These are phyloP conservation scores for Liasis olivaceus DNA, from an alignment of 2,797 vertebrate genomes.

Conservation along the genomic window DNA sequence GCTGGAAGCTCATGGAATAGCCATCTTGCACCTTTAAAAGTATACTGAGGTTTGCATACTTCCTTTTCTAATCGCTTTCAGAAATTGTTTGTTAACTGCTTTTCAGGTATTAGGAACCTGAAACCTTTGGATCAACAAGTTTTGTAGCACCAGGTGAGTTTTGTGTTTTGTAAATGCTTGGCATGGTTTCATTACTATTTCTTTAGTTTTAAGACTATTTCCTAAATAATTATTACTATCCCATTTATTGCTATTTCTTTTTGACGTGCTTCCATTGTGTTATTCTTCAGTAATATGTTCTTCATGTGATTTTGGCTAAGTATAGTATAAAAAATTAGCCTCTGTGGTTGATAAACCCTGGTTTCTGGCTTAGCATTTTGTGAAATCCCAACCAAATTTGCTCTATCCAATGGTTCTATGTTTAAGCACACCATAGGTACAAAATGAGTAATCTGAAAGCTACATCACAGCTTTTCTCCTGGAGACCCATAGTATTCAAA, in stretches of 20 bases:
- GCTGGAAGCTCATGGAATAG: no score
- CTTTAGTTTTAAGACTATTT: no score
- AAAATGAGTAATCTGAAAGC: background rate
- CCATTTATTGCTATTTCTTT: no score
- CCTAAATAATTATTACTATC: no score
- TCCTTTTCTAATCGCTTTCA: background rate
- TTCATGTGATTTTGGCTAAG: no score
- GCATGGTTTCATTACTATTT: no score
- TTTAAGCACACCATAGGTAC: background rate
- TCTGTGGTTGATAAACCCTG: no score
- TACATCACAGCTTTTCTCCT: background rate
- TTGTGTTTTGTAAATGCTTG: no score
- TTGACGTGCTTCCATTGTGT: no score
- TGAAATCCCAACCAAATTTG: background rate
- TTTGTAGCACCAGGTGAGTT: background rate
- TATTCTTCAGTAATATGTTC: no score
- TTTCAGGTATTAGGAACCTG: background rate
- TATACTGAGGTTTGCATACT: background rate
- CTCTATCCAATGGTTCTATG: background rate
- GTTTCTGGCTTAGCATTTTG: background rate
- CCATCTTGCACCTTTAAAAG: background rate
- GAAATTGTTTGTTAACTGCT: background rate
- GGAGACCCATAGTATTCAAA: background rate
- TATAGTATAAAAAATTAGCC: no score
- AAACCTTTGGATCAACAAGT: background rate